Conservation (phyloP, 1,140 invertebrate species). For the Calephelis nemesis region DNA sequence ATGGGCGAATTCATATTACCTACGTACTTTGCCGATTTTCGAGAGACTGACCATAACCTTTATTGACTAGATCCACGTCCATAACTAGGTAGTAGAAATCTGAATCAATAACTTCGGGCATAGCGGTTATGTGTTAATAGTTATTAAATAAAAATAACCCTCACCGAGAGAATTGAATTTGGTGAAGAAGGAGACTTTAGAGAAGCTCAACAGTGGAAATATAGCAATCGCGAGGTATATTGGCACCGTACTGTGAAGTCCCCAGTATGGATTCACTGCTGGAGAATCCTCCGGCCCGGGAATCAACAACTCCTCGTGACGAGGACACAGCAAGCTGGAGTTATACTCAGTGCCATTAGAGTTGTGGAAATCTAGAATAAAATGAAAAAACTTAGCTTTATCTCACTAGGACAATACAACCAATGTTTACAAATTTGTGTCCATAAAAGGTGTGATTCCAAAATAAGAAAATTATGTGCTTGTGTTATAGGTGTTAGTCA, state of each 20-base stretch:
- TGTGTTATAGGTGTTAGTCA: too few species aligned
- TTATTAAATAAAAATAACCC: constrained; percentile 26
- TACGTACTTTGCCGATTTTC: too few species aligned
- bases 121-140: not conserved
- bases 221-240: constrained; percentile 88
- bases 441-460: too few species aligned
- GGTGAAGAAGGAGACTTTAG: constrained; percentile 93
- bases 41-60: too few species aligned
- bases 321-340: constrained; percentile 71
- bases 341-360: constrained; percentile 47
- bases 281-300: constrained; percentile 35
- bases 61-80: too few species aligned
- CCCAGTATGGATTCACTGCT: constrained; percentile 79
- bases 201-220: constrained; percentile 91
- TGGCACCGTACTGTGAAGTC: constrained; percentile 89
- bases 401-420: too few species aligned
- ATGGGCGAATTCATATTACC: too few species aligned
- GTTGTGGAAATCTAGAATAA: constrained; percentile 42
- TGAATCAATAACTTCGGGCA: not conserved
- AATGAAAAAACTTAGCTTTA: too few species aligned
- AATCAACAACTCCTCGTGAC: constrained; percentile 41
- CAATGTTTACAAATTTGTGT: too few species aligned
- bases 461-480: too few species aligned
- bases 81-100: too few species aligned
- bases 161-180: constrained; percentile 95